Evolutionary conservation across 2,888 invertebrate genomes (phyloP).

Genomic region (Trichogramma dendrolimi): DNA sequence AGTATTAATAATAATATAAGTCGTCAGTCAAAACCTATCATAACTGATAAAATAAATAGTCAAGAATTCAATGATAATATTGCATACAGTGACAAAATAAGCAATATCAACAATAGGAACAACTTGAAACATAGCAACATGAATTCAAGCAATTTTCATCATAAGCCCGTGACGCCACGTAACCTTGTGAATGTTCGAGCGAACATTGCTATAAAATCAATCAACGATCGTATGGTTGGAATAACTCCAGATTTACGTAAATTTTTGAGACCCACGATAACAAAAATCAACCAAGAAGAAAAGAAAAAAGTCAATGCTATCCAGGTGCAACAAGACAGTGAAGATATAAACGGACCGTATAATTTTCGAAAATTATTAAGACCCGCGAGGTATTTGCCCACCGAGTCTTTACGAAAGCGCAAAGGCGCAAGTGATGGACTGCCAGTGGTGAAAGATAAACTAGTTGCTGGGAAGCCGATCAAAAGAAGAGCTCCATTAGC

Average conservation of each 20-base stretch:
- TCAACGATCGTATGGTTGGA: slow-evolving; percentile 30
- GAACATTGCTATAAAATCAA: slow-evolving; percentile 13
- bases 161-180: slow-evolving; percentile 7
- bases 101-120: not conserved
- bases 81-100: slow-evolving; percentile 7
- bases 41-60: slow-evolving; percentile 20
- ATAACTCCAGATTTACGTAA: slow-evolving; percentile 39
- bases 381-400: slow-evolving; percentile 64
- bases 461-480: slow-evolving; percentile 40
- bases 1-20: not conserved
- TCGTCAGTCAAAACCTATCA: slow-evolving; percentile 15
- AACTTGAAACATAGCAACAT: not conserved
- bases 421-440: slow-evolving; percentile 53
- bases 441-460: slow-evolving; percentile 33
- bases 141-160: slow-evolving; percentile 4
- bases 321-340: slow-evolving; percentile 48
- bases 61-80: slow-evolving; percentile 26
- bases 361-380: slow-evolving; percentile 65
- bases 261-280: slow-evolving; percentile 38
- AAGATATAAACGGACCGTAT: slow-evolving; percentile 64
- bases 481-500: slow-evolving; percentile 45
- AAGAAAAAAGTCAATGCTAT: slow-evolving; percentile 27
- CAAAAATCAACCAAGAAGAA: slow-evolving; percentile 33
- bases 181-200: slow-evolving; percentile 17
- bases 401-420: slow-evolving; percentile 65